Evolutionary conservation across 2,113 vertebrate species (phyloP).

Genomic region (Cygnus atratus): DNA sequence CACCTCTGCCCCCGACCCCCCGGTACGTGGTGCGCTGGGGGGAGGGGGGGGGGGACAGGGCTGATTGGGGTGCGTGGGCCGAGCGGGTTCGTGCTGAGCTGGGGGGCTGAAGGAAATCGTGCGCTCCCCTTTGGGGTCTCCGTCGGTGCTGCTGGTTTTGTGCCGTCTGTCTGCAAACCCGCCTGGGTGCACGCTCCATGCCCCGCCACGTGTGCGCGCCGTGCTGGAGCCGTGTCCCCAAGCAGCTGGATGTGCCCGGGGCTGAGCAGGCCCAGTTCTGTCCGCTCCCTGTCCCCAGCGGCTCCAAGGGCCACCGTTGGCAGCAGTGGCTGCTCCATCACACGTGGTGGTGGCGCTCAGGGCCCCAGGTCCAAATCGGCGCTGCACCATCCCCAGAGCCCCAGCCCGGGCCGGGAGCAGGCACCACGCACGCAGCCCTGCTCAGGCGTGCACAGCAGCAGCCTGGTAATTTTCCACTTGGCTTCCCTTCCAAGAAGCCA

Average conservation of each 20-base stretch:
- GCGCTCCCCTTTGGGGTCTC: rapidly evolving
- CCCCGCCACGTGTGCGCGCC: no score
- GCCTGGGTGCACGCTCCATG: neutral
- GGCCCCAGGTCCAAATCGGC: rapidly evolving
- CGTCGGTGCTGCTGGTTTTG: neutral
- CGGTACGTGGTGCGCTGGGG: conserved; percentile 43
- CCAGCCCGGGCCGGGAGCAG: neutral
- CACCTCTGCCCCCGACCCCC: neutral
- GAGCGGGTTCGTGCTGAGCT: rapidly evolving
- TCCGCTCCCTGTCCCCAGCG: rapidly evolving
- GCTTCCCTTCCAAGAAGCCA: conserved; percentile 35
- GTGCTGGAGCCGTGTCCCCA: neutral
- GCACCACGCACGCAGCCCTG: neutral
- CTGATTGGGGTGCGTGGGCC: neutral
- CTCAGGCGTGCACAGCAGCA: neutral
- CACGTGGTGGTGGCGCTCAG: rapidly evolving
- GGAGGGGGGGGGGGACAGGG: neutral
- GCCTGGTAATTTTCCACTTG: conserved; percentile 65
- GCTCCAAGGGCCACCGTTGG: no score
- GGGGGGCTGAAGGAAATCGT: rapidly evolving
- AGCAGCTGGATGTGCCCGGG: neutral
- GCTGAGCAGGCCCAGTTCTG: neutral
- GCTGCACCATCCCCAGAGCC: neutral
- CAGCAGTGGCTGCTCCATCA: neutral
- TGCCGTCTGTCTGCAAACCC: neutral